Base-by-base conservation (phyloP, 92 coral and sea anemone species). In the Anthopleura xanthogrammica region DNA sequence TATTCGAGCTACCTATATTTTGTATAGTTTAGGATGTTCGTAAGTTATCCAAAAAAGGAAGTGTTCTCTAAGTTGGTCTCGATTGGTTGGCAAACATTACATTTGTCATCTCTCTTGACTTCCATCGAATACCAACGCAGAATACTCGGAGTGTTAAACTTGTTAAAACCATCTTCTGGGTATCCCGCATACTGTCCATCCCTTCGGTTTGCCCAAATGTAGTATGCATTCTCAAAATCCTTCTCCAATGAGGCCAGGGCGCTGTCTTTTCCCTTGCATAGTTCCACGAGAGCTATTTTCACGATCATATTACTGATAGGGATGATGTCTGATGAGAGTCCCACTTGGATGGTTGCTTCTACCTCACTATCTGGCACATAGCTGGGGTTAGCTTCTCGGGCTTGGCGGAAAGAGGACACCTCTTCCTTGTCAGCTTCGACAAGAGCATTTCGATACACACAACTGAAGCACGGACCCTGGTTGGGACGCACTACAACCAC, bases 201-300 rank as follows among this genome's bases (percentile, higher is more conserved):
- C 41, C 97, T 87, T 19, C 98, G 88, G 80, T 95, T 95, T 12
- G 94, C 94, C 98, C 98, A 95, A 78, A 93, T 90, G 87, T 95
- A 95, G 84, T 87, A 95, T 0, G 97, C 92, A 52, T 92, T 92
- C 41, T 43, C 85, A 76, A 95, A 79, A 82, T 95, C 98, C 29
- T 84, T 88, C 87, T 95, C 98, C 85, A 95, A 65, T 16, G 93
- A 85, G 56, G 94, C 87, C 84, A 95, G 85, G 17, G 95, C 97
- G 81, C 97, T 95, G 70, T 95, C 95, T 55, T 93, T 79, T 4
- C 98, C 98, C 41, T 90, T 94, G 80, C 95, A 93, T 80, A 95
- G 84, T 86, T 95, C 98, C 11, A 95, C 97, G 71, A 95, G 85
- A 41, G 98, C 97, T 4, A 95, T 75, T 86, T 95, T 95, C 20